phyloP scores from a whole-genome alignment of 2,113 vertebrate genomes.

The Megalops atlanticus region DNA sequence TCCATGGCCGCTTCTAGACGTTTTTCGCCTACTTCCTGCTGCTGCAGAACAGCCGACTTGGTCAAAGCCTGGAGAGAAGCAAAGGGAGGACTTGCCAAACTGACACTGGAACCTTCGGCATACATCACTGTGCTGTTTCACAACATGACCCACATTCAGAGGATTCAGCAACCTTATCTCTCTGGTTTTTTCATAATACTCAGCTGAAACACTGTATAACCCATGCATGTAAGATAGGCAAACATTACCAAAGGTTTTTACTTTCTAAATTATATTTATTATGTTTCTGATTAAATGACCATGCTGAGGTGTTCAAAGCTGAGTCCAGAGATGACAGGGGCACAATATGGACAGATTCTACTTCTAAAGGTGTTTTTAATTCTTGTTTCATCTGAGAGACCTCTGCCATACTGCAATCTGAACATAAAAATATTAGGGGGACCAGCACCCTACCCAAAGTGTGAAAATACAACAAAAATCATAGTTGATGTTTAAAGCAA shows the following conservation, averaged over 20 bases:
- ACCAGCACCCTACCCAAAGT: not conserved
- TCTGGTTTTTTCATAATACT: constrained; percentile 3
- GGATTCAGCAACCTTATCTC: too few species aligned
- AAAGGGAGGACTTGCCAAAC: not conserved
- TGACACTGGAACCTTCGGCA: not conserved
- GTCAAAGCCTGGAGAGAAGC: constrained; percentile 64
- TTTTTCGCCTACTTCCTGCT: constrained; percentile 69
- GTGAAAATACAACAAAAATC: not conserved
- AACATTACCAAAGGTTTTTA: not conserved
- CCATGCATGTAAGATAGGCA: not conserved
- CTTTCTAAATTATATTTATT: not conserved
- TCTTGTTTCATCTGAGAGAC: not conserved
- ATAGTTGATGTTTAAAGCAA: too few species aligned
- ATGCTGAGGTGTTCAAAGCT: not conserved
- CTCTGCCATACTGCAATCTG: not conserved
- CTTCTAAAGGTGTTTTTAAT: not conserved
- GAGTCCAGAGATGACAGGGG: not conserved
- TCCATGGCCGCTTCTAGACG: constrained; percentile 69
- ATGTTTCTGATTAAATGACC: too few species aligned
- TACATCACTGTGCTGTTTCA: not conserved
- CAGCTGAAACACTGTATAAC: not conserved
- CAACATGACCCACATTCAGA: too few species aligned
- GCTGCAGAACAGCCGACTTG: constrained; percentile 69
- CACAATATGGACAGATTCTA: not conserved
- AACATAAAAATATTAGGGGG: not conserved